A percentile compares a stretch with the other conserved stretches of the same genome.
These are phyloP conservation scores for Sebastes miniatus DNA, from an alignment of 2,797 vertebrate genomes.

Conservation along the genomic window DNA sequence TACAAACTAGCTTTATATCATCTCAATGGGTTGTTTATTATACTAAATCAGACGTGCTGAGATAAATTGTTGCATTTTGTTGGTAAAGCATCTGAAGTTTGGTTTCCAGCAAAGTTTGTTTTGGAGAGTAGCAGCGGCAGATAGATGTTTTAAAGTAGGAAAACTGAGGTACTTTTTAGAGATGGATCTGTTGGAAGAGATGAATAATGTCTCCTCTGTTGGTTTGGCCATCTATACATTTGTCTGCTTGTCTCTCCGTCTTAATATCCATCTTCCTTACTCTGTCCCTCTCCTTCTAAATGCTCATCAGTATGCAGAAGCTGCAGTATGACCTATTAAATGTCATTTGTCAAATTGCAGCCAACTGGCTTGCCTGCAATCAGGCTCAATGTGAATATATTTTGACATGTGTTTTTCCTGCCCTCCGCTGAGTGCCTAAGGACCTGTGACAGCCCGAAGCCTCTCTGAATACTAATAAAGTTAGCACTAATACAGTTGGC, in stretches of 20 bases:
- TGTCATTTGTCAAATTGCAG: slow-evolving; percentile 84
- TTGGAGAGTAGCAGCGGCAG: slow-evolving; percentile 17
- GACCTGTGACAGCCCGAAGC: slow-evolving; percentile 77
- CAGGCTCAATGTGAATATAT: slow-evolving; percentile 79
- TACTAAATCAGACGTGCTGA: neutral
- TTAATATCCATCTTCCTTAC: slow-evolving; percentile 43
- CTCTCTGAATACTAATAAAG: slow-evolving; percentile 80
- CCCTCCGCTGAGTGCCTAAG: slow-evolving; percentile 74
- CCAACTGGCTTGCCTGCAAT: slow-evolving; percentile 73
- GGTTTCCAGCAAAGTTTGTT: slow-evolving; percentile 5
- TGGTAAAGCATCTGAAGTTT: neutral
- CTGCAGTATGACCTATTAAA: slow-evolving; percentile 79
- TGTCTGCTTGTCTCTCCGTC: slow-evolving; percentile 49
- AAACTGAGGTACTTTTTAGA: neutral
- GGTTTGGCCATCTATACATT: slow-evolving; percentile 33
- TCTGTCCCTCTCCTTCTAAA: slow-evolving; percentile 23
- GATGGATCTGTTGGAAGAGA: slow-evolving; percentile 12
- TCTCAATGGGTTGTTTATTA: neutral
- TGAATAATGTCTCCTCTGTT: slow-evolving; percentile 37
- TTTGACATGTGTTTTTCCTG: slow-evolving; percentile 85
- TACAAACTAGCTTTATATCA: neutral
- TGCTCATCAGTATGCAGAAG: slow-evolving; percentile 74
- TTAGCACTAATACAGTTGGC: slow-evolving; percentile 63
- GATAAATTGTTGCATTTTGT: neutral
- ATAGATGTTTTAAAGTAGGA: slow-evolving; percentile 4